A percentile compares a stretch with the other conserved stretches of the same genome.
Conservation (phyloP, 2,888 invertebrate genomes). For the Nebria brevicollis region DNA sequence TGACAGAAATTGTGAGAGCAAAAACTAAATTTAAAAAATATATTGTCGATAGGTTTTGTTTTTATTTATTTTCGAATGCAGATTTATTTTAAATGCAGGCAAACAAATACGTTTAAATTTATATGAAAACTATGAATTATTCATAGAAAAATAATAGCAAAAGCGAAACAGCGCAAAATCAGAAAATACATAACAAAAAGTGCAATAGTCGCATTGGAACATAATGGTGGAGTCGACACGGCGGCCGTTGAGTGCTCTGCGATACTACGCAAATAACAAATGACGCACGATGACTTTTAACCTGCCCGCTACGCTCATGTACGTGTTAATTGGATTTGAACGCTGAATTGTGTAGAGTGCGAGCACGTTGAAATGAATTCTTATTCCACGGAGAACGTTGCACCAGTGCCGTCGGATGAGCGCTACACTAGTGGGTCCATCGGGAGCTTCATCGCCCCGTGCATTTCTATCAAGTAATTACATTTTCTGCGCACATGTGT, state of each 20-base stretch:
- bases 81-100: not conserved
- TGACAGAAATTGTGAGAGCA: too few relatives aligned
- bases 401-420: slow-evolving; percentile 11
- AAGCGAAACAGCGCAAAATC: not conserved
- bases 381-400: slow-evolving; percentile 30
- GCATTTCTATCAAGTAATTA: slow-evolving; percentile 21
- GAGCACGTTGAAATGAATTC: slow-evolving; percentile 38
- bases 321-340: slow-evolving; percentile 39
- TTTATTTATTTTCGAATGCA: too few relatives aligned
- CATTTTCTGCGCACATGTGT: slow-evolving; percentile 14
- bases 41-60: too few relatives aligned
- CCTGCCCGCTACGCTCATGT: slow-evolving; percentile 2
- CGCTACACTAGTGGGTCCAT: not conserved
- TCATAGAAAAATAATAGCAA: not conserved
- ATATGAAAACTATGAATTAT: not conserved
- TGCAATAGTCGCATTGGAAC: not conserved
- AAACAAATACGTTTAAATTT: not conserved
- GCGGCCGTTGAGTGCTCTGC: not conserved
- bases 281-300: slow-evolving; percentile 12
- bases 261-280: not conserved
- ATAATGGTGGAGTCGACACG: not conserved
- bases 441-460: not conserved
- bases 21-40: too few relatives aligned
- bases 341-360: slow-evolving; percentile 5
- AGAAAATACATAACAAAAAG: not conserved